Evolutionary conservation across 2,797 vertebrate species (phyloP), one percentile per base, ranked within the genome.

Genomic region (Rhinoraja longicauda): DNA sequence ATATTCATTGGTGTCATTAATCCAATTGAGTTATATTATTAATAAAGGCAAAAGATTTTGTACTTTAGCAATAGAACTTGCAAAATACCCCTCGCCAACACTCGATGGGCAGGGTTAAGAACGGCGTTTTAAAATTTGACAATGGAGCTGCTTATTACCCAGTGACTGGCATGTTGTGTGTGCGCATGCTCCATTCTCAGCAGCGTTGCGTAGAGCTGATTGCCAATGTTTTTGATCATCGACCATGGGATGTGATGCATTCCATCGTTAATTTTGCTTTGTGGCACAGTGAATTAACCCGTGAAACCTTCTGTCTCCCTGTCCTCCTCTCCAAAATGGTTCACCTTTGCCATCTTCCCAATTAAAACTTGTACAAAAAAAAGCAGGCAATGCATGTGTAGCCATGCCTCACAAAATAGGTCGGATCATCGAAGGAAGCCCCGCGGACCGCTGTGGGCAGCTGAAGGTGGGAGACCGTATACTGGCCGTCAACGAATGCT

Each of bases 361-460:
- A 93, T 4, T 96, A 96, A 94, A 94, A 82, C 93, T 92, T 94
- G 94, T 97, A 96, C 95, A 39, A 39, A 45, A 45, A 96, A 97
- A 97, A 99, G 98, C 98, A 96, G 98, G 98, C 96, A 99, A 99
- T 98, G 98, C 98, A 97, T 99, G 98, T 99, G 99, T 99, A 97
- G 99, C 98, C 97, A 99, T 99, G 98, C 99, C 99, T 97, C 99
- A 99, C 98, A 99, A 99, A 99, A 99, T 99, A 99, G 99, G 99
- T 95, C 98, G 99, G 96, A 99, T 99, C 97, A 99, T 99, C 94
- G 99, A 99, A 96, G 99, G 98, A 95, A 99, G 99, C 95, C 99
- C 99, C n/a, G 99, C 99, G 8, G 99, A 99, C 96, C 98, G 99
- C 95, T 99, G 99, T 7, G 98, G 99, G 95, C 98, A 98, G 97